Evolutionary conservation across 2,888 invertebrate species (phyloP).

Genomic region (Platycheirus albimanus): DNA sequence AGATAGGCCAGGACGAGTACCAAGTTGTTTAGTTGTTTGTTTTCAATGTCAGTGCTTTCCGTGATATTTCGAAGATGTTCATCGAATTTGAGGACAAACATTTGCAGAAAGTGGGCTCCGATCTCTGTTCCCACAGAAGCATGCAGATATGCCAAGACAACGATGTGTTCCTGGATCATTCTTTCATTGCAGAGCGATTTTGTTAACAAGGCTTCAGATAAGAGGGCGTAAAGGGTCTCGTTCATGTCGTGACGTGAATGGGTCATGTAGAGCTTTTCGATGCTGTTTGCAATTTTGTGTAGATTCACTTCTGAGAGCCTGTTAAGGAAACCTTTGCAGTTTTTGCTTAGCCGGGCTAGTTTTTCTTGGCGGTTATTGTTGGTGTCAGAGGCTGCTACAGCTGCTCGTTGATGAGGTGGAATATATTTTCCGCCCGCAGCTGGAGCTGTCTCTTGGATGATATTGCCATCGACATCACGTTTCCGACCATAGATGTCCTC

Average conservation of each 20-base stretch:
- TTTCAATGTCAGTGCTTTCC: slow-evolving; percentile 85
- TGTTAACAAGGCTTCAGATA: slow-evolving; percentile 88
- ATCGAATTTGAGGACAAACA: slow-evolving; percentile 87
- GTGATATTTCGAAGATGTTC: slow-evolving; percentile 82
- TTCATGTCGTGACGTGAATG: slow-evolving; percentile 94
- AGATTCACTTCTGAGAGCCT: slow-evolving; percentile 94
- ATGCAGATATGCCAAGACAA: slow-evolving; percentile 92
- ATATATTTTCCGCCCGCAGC: slow-evolving; percentile 87
- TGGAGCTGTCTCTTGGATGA: slow-evolving; percentile 84
- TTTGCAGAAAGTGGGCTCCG: slow-evolving; percentile 93
- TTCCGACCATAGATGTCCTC: slow-evolving; percentile 97
- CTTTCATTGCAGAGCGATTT: slow-evolving; percentile 87
- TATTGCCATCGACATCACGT: slow-evolving; percentile 90
- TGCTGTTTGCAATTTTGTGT: slow-evolving; percentile 89
- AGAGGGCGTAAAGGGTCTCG: slow-evolving; percentile 87
- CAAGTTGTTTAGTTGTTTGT: slow-evolving; percentile 92
- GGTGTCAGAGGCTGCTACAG: slow-evolving; percentile 80
- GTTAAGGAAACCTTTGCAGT: slow-evolving; percentile 94
- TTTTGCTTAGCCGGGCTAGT: slow-evolving; percentile 87
- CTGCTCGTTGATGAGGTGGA: slow-evolving; percentile 90
- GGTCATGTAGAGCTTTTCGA: slow-evolving; percentile 90
- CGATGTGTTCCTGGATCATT: slow-evolving; percentile 91
- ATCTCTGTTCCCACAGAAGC: slow-evolving; percentile 96
- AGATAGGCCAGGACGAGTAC: slow-evolving; percentile 90
- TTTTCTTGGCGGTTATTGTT: slow-evolving; percentile 84